Conservation (phyloP, 2,113 vertebrate species). For the Carettochelys insculpta region DNA sequence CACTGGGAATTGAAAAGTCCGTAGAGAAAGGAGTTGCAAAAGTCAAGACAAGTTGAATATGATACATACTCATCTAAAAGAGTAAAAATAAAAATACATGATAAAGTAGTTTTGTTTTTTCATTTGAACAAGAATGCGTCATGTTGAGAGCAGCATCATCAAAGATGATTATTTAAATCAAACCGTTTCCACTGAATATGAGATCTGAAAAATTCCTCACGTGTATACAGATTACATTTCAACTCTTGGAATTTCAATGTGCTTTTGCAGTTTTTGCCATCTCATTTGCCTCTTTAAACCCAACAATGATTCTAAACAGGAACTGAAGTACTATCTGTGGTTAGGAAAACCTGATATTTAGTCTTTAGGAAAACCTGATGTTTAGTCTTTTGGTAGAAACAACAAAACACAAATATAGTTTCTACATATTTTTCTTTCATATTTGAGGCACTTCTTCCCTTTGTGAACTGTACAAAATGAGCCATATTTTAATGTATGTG, state of each 20-base stretch:
- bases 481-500: neutral
- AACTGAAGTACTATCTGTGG: neutral
- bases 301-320: neutral
- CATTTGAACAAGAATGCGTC: neutral
- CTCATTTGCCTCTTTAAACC: neutral
- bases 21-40: neutral
- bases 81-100: neutral
- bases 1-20: neutral
- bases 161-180: constrained; percentile 12
- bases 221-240: neutral
- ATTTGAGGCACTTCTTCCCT: neutral
- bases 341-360: neutral
- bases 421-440: neutral
- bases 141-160: neutral
- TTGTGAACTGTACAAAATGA: neutral
- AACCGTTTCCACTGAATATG: neutral
- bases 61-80: neutral
- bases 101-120: neutral
- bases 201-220: neutral
- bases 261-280: neutral
- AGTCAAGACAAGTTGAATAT: neutral
- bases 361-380: neutral
- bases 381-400: neutral
- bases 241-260: neutral
- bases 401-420: neutral